Conservation (phyloP, 2,888 invertebrate species). For the Hipparchia sbordonii region DNA sequence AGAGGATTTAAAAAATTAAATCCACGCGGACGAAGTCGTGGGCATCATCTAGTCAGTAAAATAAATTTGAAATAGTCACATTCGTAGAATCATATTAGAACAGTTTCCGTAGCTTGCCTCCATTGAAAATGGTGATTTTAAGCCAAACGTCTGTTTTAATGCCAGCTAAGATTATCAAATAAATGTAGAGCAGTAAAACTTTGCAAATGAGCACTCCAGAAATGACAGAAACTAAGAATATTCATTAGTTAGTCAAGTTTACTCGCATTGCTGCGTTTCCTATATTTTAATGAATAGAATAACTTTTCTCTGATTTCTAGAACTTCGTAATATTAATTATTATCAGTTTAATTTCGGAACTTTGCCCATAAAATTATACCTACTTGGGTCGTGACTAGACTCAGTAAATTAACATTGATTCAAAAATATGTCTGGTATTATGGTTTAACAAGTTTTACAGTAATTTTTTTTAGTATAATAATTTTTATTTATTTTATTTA, state of each 20-base stretch:
- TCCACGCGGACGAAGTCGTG: too few relatives aligned
- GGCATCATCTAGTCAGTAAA: too few relatives aligned
- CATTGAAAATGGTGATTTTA: too few relatives aligned
- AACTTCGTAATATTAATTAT: constrained; percentile 9
- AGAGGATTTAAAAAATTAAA: too few relatives aligned
- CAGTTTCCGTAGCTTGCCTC: too few relatives aligned
- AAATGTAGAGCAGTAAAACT: background rate
- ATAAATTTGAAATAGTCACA: too few relatives aligned
- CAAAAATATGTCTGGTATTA: background rate
- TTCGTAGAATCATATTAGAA: too few relatives aligned
- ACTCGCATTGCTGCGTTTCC: background rate
- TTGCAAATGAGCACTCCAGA: background rate
- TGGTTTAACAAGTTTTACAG: background rate
- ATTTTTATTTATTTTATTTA: too few relatives aligned
- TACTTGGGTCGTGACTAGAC: background rate
- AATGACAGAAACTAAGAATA: constrained; percentile 8
- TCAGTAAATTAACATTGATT: background rate
- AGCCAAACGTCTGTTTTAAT: too few relatives aligned
- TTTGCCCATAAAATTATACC: background rate
- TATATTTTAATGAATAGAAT: background rate
- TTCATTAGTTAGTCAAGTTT: constrained; percentile 9
- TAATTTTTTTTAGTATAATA: background rate
- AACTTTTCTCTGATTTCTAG: constrained; percentile 7
- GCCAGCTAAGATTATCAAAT: background rate
- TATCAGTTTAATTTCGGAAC: constrained; percentile 8